Percentiles rank a stretch among this genome's conserved stretches.
Evolutionary conservation across 2,888 invertebrate genomes (phyloP).

Genomic region (Lycaena phlaeas): DNA sequence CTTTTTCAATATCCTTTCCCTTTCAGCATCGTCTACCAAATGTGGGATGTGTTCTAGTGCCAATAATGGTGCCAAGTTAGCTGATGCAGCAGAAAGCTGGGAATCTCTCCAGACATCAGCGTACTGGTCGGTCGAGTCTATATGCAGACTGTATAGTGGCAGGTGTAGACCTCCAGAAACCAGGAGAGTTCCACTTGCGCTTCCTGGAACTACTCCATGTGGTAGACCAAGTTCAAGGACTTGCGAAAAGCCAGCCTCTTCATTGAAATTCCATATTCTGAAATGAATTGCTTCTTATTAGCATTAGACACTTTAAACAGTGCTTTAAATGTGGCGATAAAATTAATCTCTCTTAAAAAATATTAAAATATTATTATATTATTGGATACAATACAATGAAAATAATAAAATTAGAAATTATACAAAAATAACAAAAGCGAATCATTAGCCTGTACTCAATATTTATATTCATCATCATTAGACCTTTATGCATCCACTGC

Average conservation of each 20-base stretch:
- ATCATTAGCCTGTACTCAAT: too few relatives aligned
- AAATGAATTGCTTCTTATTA: too few relatives aligned
- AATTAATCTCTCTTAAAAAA: too few relatives aligned
- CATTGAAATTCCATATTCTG: slow-evolving; percentile 81
- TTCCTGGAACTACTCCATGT: slow-evolving; percentile 76
- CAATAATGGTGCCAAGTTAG: slow-evolving; percentile 72
- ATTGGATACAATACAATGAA: too few relatives aligned
- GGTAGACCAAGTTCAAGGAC: slow-evolving; percentile 77
- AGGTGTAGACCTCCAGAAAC: slow-evolving; percentile 76
- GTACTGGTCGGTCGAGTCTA: slow-evolving; percentile 52
- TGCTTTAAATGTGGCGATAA: too few relatives aligned
- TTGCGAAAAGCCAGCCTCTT: slow-evolving; percentile 80
- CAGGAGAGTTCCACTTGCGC: slow-evolving; percentile 74
- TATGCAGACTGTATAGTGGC: slow-evolving; percentile 55
- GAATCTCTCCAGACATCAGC: slow-evolving; percentile 62
- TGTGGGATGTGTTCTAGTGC: slow-evolving; percentile 70
- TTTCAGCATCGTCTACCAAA: slow-evolving; percentile 63
- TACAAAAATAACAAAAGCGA: too few relatives aligned
- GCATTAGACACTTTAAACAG: too few relatives aligned
- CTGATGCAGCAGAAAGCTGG: slow-evolving; percentile 67
- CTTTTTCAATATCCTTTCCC: slow-evolving; percentile 60
- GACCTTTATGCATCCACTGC: too few relatives aligned
- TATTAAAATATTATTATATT: too few relatives aligned
- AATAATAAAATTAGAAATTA: too few relatives aligned
- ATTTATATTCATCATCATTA: too few relatives aligned